These are phyloP conservation scores for Homarus gammarus DNA, from an alignment of 2,888 invertebrate genomes.

Conservation along the genomic window DNA sequence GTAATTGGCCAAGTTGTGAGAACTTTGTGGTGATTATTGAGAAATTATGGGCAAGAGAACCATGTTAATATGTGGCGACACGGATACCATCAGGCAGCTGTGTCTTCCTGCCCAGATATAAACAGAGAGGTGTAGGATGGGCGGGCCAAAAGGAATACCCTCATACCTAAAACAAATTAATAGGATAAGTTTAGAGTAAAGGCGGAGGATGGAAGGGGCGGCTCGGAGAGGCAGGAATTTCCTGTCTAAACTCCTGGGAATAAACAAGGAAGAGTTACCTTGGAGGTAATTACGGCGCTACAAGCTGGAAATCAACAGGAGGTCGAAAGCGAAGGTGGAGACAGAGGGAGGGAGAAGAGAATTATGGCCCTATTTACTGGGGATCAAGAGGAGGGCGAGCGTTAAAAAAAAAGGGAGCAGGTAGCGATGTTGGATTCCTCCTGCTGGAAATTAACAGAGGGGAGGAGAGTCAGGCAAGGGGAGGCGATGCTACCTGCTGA, in stretches of 20 bases:
- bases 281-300: not conserved
- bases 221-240: no score
- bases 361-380: not conserved
- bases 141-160: not conserved
- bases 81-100: not conserved
- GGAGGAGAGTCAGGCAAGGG: not conserved
- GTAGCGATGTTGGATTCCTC: not conserved
- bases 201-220: not conserved
- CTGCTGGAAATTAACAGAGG: not conserved
- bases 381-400: not conserved
- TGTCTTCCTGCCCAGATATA: no score
- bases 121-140: no score
- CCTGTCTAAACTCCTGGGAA: not conserved
- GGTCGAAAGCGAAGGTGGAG: not conserved
- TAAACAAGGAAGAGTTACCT: not conserved
- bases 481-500: not conserved
- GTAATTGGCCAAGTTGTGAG: conserved; percentile 8
- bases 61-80: not conserved
- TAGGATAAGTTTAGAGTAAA: not conserved
- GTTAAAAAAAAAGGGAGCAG: not conserved
- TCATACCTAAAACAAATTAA: not conserved
- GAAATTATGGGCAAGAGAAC: not conserved
- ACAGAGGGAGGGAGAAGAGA: not conserved
- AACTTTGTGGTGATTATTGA: not conserved
- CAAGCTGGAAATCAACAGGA: not conserved